Percentiles rank a stretch among this genome's conserved stretches.
Conservation (phyloP, 2,113 vertebrate species). For the Nycticryphes semicollaris region DNA sequence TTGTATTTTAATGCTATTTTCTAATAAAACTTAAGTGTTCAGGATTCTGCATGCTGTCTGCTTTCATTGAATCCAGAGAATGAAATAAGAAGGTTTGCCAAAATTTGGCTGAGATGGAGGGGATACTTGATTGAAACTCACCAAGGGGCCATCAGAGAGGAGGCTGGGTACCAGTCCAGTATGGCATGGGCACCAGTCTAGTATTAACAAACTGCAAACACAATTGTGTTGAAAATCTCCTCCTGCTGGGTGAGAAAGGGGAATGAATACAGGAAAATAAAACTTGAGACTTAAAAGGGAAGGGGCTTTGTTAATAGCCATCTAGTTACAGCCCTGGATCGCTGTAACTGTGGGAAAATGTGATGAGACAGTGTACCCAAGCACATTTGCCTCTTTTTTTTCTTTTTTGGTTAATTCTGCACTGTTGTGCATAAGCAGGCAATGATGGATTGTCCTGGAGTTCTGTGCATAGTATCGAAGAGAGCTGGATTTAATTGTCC, state of each 20-base stretch:
- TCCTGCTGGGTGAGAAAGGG: slow-evolving; percentile 13
- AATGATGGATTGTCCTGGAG: slow-evolving; percentile 49
- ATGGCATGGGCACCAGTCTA: neutral
- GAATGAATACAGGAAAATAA: slow-evolving; percentile 23
- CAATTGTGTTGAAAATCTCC: neutral
- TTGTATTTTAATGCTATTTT: neutral
- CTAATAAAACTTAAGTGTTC: neutral
- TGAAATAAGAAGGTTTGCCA: neutral
- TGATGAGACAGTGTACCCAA: neutral
- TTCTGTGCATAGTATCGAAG: slow-evolving; percentile 2
- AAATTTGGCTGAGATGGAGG: neutral
- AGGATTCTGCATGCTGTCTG: neutral
- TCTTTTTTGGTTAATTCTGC: slow-evolving; percentile 17
- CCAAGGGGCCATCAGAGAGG: neutral
- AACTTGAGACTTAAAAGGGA: neutral
- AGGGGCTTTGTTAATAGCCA: neutral
- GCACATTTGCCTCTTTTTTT: neutral
- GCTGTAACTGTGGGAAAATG: slow-evolving; percentile 50
- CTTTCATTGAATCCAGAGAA: neutral
- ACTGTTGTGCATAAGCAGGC: slow-evolving; percentile 19
- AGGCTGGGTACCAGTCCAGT: neutral
- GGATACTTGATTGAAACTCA: neutral
- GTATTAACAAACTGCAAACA: neutral
- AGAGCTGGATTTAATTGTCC: slow-evolving; percentile 67
- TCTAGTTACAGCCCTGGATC: neutral